Evolutionary conservation across 2,113 vertebrate genomes (phyloP), one percentile per base, ranked within the genome.

Genomic region (Solea solea): DNA sequence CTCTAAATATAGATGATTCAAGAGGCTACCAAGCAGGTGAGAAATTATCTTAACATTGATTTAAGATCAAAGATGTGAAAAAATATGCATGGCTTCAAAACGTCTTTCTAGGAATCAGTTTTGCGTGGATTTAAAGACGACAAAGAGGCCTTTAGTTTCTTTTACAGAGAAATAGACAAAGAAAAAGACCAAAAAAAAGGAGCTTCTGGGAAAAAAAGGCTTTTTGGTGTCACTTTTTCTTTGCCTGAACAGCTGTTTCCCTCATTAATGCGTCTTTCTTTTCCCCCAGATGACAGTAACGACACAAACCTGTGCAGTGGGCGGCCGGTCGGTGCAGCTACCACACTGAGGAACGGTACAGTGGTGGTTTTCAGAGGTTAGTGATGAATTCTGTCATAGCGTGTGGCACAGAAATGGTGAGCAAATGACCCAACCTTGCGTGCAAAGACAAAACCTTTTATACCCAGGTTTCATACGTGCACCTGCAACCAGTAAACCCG

Each of bases 361-460:
- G 48, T 95, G 9, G 95, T 94, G 0, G 95, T 95, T 56, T 99
- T 99, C 91, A 92, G 97, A 95, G 98, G 97, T 97, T 40, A 86
- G 93, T 66, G 73, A 14, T 12, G 14, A 48, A 48, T 34, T 34
- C 34, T 6, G 34, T 34, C 34, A 34, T 34, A 34, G 5, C 34
- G 5, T 34, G 21, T 21, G 21, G 21, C 21, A 21, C 21, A 21
- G 21, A 21, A 34, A 34, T 34, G 34, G 34, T 34, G 34, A 34
- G 34, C 34, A 34, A 21, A 6, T 6, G 34, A 34, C 34, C 34
- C 34, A 34, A 34, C 34, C 34, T 4, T 34, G 3, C 2, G 5
- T 34, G 34, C 34, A 34, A 34, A 6, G 34, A 34, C 34, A 34
- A 34, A 34, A 34, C 5, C 34, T 34, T 34, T 21, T 21, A 21